These are phyloP conservation scores for Aphodius granarius DNA, from an alignment of 2,888 invertebrate genomes.

Conservation along the genomic window DNA sequence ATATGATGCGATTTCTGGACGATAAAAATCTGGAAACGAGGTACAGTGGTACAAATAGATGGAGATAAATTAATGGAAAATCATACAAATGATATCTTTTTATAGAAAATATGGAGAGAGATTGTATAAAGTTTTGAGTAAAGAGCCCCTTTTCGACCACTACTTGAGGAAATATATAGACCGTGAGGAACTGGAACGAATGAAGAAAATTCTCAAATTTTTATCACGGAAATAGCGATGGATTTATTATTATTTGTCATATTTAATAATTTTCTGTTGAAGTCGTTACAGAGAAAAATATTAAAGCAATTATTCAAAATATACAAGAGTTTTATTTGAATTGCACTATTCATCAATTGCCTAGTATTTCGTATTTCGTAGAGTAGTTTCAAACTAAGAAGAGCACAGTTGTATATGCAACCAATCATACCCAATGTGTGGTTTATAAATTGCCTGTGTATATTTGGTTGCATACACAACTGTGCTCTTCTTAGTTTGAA, in stretches of 20 bases:
- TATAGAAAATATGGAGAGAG: constrained; percentile 61
- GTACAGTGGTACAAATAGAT: constrained; percentile 32
- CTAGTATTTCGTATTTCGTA: too few species aligned
- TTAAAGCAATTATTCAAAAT: background rate
- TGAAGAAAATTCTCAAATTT: constrained; percentile 32
- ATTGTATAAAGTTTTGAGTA: constrained; percentile 58
- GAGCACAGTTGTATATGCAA: too few species aligned
- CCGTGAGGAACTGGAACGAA: constrained; percentile 38
- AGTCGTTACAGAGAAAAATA: background rate
- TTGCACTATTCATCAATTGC: too few species aligned
- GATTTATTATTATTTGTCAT: constrained; percentile 15
- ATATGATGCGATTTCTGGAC: constrained; percentile 57
- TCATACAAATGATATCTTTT: constrained; percentile 23
- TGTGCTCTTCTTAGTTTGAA: too few species aligned
- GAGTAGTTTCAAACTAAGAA: background rate
- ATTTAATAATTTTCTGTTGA: background rate
- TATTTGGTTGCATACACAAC: too few species aligned
- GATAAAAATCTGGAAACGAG: constrained; percentile 60
- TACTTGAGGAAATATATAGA: constrained; percentile 54
- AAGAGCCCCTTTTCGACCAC: constrained; percentile 58
- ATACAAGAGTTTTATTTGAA: background rate
- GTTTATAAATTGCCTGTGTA: too few species aligned
- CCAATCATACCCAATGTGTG: too few species aligned
- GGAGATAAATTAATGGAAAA: background rate
- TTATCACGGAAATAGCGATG: constrained; percentile 19